Evolutionary conservation across 2,113 vertebrate species (phyloP).

Genomic region (Lontra canadensis): DNA sequence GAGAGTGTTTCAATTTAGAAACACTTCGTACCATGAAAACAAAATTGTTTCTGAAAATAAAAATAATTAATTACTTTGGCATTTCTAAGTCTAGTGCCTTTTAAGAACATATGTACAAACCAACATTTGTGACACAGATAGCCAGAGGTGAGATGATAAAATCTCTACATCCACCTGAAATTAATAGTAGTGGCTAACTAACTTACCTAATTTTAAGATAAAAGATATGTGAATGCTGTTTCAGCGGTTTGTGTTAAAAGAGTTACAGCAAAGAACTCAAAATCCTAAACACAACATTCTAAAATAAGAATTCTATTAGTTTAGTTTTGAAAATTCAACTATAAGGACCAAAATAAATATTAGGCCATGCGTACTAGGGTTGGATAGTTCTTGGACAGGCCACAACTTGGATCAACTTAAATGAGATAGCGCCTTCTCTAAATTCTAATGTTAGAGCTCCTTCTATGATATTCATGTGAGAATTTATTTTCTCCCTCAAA

Average conservation of each 20-base stretch:
- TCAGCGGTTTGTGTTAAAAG: not conserved
- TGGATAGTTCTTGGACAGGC: not conserved
- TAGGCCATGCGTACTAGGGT: not conserved
- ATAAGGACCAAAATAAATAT: not conserved
- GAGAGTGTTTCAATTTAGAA: constrained; percentile 76
- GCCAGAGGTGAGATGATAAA: constrained; percentile 7
- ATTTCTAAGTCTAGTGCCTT: constrained; percentile 59
- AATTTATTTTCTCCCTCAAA: not conserved
- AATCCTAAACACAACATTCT: not conserved
- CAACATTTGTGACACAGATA: constrained; percentile 74
- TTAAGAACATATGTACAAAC: constrained; percentile 10
- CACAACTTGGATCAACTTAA: not conserved
- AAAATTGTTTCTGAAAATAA: constrained; percentile 63
- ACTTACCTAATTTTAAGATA: constrained; percentile 41
- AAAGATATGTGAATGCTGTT: not conserved
- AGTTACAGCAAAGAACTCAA: constrained; percentile 11
- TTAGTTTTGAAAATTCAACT: not conserved
- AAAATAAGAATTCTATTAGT: not conserved
- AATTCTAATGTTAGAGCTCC: not conserved
- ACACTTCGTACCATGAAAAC: constrained; percentile 69
- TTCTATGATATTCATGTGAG: not conserved
- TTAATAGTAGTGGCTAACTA: not conserved
- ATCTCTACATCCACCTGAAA: not conserved
- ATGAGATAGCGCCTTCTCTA: not conserved
- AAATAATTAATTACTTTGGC: constrained; percentile 51